phyloP scores from a whole-genome alignment of 2,797 vertebrate species.

The Thaleichthys pacificus region DNA sequence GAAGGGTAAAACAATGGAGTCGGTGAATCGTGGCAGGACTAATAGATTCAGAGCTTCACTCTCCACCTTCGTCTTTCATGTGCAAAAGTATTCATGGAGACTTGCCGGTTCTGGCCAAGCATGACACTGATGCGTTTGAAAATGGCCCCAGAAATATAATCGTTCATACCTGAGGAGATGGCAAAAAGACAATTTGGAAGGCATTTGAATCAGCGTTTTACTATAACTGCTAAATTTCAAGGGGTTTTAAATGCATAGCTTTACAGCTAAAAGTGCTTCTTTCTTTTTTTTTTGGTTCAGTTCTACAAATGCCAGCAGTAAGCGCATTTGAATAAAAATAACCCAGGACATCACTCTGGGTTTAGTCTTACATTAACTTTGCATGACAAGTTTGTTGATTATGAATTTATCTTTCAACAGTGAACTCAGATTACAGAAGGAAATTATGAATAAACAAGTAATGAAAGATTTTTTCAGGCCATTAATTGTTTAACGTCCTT shows the following conservation, averaged over 20 bases:
- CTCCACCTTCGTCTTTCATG: slow-evolving; percentile 66
- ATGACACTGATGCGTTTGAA: slow-evolving; percentile 71
- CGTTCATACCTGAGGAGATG: slow-evolving; percentile 63
- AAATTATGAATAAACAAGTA: no score
- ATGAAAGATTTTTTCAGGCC: no score
- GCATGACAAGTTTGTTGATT: background rate
- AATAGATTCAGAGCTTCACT: slow-evolving; percentile 68
- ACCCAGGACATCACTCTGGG: background rate
- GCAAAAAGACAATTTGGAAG: slow-evolving; percentile 45
- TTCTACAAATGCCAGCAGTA: background rate
- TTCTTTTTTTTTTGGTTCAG: no score
- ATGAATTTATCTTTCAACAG: background rate
- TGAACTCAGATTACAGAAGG: background rate
- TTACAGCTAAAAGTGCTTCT: slow-evolving; percentile 24
- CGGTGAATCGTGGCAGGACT: slow-evolving; percentile 69
- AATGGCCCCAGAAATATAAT: slow-evolving; percentile 35
- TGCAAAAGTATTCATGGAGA: slow-evolving; percentile 69
- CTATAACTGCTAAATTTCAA: slow-evolving; percentile 54
- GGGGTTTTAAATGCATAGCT: slow-evolving; percentile 38
- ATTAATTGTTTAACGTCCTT: no score
- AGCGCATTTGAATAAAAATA: background rate
- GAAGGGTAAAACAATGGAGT: slow-evolving; percentile 69
- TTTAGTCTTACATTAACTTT: background rate
- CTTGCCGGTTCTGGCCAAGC: slow-evolving; percentile 63
- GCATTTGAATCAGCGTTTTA: slow-evolving; percentile 62